Evolutionary conservation across 2,888 invertebrate species (phyloP).

Genomic region (Bhutanitis thaidina): DNA sequence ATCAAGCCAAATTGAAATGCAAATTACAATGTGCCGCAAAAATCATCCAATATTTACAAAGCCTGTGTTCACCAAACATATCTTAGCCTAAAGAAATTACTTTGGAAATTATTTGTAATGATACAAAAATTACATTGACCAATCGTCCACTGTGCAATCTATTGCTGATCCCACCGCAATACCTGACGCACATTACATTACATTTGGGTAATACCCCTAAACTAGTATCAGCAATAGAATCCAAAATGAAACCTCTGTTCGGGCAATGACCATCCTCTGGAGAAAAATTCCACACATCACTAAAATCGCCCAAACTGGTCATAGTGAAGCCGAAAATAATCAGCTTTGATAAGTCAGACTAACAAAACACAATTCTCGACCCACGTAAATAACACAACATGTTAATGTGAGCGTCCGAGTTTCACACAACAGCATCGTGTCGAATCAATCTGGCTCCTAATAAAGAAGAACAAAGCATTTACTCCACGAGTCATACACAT

Average conservation of each 20-base stretch:
- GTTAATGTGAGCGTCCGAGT: not conserved
- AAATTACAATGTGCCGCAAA: conserved; percentile 57
- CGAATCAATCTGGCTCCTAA: not conserved
- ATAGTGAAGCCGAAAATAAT: not conserved
- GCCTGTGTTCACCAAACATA: conserved; percentile 37
- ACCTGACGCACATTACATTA: not conserved
- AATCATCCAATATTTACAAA: conserved; percentile 61
- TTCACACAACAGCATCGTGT: not conserved
- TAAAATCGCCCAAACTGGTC: not conserved
- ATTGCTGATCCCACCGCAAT: not conserved
- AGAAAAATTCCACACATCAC: not conserved
- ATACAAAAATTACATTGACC: not conserved
- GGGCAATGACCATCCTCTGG: not conserved
- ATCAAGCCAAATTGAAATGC: conserved; percentile 52
- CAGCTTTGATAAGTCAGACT: not conserved
- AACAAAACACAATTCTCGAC: not conserved
- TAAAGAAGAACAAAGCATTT: conserved; percentile 27
- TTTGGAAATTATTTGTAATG: conserved; percentile 36
- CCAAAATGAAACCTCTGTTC: not conserved
- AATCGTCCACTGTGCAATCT: not conserved
- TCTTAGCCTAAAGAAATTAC: conserved; percentile 40
- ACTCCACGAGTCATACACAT: conserved; percentile 12
- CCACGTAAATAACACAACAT: not conserved
- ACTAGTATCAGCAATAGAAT: not conserved
- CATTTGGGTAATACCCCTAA: not conserved